A percentile compares a stretch with the other conserved stretches of the same genome.
Conservation (phyloP, 1,140 invertebrate genomes). For the Temnothorax nylanderi region DNA sequence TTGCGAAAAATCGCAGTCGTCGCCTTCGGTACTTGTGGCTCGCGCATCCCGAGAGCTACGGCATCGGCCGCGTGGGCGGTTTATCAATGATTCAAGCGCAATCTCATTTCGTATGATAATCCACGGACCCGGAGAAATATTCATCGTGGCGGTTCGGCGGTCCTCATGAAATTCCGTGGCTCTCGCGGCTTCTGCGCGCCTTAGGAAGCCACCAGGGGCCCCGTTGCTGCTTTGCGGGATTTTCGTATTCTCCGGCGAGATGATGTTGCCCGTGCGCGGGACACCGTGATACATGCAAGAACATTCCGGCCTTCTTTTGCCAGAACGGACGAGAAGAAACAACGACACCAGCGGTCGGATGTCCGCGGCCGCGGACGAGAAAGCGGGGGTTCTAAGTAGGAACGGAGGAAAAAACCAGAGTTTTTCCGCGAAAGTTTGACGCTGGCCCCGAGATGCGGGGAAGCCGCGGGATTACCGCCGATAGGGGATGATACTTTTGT, state of each 20-base stretch:
- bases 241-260: slow-evolving; percentile 63
- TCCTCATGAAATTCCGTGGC: slow-evolving; percentile 68
- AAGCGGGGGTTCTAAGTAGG: slow-evolving; percentile 18
- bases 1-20: slow-evolving; percentile 73
- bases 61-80: slow-evolving; percentile 44
- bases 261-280: slow-evolving; percentile 34
- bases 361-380: slow-evolving; percentile 22
- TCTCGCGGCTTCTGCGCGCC: slow-evolving; percentile 51
- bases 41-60: slow-evolving; percentile 28
- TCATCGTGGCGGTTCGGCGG: slow-evolving; percentile 77
- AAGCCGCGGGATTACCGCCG: slow-evolving; percentile 77
- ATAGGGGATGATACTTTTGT: slow-evolving; percentile 78
- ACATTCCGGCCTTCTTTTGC: slow-evolving; percentile 65
- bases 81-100: slow-evolving; percentile 80
- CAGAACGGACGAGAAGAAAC: background rate
- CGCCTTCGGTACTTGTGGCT: slow-evolving; percentile 33
- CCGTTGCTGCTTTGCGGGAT: slow-evolving; percentile 53
- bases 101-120: slow-evolving; percentile 83
- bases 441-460: slow-evolving; percentile 69
- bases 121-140: slow-evolving; percentile 79
- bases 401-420: slow-evolving; percentile 52
- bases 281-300: slow-evolving; percentile 75
- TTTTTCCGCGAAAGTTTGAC: slow-evolving; percentile 78
- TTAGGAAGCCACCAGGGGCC: slow-evolving; percentile 60
- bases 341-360: background rate